Evolutionary conservation across 2,113 vertebrate genomes (phyloP), one percentile per base, ranked within the genome.

Genomic region (Quiscalus mexicanus): DNA sequence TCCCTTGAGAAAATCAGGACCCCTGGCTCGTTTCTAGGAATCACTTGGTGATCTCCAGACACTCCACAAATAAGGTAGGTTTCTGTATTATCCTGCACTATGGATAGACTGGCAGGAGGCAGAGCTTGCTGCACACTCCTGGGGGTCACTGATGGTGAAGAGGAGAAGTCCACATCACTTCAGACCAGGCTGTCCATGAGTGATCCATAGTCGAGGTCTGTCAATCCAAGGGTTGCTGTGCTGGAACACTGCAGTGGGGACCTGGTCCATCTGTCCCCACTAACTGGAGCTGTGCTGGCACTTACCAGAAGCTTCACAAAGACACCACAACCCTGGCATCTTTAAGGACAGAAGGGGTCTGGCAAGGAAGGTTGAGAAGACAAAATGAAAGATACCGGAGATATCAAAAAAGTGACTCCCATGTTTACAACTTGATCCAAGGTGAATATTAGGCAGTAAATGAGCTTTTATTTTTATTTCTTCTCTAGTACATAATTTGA

Each of bases 191-290:
- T 90, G 63, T 47, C 24, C 53, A 41, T 4, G 5, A 52, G 35
- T 4, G 52, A 93, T n/a, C 69, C 73, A 39, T 6, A 47, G 41
- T 2, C 0, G 0, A 53, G 55, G 63, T 77, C 53, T 53, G 31
- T 65, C 59, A 39, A 22, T 62, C 42, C 89, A 50, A 55, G 16
- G 28, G 28, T 4, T 69, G 52, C 67, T 67, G 47, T 31, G 49
- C 22, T 69, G 53, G 53, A 75, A 75, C 0, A 3, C 44, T 90
- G 58, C 35, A 50, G 37, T 30, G 79, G 25, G n/a, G 35, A 80
- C 30, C 19, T 24, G 19, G 75, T 63, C 55, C 25, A 67, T 22
- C 50, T 67, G 42, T 31, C 44, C 52, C 42, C 28, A 52, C 6
- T 37, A 63, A 56, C 0, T 44, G 70, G 35, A 87, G 69, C 44